Evolutionary conservation across 1,140 invertebrate species (phyloP), one percentile per base, ranked within the genome.

Genomic region (Drepana arcuata): DNA sequence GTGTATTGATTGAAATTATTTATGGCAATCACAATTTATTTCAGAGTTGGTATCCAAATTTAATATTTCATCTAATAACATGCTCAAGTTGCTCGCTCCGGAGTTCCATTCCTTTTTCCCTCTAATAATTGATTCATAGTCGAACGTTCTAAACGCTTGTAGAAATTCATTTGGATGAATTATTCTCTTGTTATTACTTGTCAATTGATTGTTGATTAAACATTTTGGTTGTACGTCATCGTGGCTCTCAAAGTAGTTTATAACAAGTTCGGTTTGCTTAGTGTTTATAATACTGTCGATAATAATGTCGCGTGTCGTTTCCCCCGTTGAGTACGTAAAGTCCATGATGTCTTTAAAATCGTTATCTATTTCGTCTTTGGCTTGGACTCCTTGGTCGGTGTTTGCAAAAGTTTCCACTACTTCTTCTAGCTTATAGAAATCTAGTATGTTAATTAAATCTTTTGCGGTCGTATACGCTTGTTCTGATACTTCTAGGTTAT

Each of bases 401-500:
- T 37, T 80, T 54, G 2, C 15, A 11, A 7, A 7, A 9, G 14
- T 33, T 34, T 28, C 28, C 2, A 18, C n/a, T 14, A 12, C 16
- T n/a, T 23, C 28, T 10, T 29, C 15, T 7, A 55, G 54, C 29
- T 88, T 84, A 48, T 89, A 87, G 33, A 82, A 82, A 5, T 86
- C 52, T 2, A 90, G 55, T 9, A 88, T 67, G 7, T 51, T 42
- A 28, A 84, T 79, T 6, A 92, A 50, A 24, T 83, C 66, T 11
- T 66, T 75, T 1, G 88, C 74, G n/a, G 89, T 85, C 16, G 49
- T 48, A 0, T 87, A 84, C 0, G 89, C 80, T 11, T 72, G 65
- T 50, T 86, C 87, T 9, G 86, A 81, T 0, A 92, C 89, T 61
- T 88, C 85, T 7, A 89, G 71, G 52, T 92, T 88, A 46, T 90